Base-by-base conservation (phyloP, 2,888 invertebrate genomes). In the Polyommatus iphigenia region DNA sequence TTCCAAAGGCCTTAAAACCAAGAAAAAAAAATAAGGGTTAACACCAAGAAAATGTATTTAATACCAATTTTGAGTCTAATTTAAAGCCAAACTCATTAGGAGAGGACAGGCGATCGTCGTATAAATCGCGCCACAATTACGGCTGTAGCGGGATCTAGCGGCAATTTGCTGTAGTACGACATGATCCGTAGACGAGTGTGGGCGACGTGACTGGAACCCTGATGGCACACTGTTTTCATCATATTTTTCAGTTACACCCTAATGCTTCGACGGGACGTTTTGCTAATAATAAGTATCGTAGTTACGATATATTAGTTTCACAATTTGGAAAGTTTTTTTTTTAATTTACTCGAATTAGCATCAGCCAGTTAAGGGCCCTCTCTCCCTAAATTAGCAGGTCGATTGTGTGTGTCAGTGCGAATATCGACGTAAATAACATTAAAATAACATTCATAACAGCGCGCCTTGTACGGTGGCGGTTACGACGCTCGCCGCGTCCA, bases 51-150 rank as follows among this genome's bases (percentile, higher is more conserved):
- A 18, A 4, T 18, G 18, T 54, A 54, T 18, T 54, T 18, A 50
- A 15, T 0, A 18, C 15, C 54, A 54, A 0, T 54, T 54, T 54
- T 54, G 54, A 46, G 46, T 57, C 29, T 59, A 80, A 80, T 80
- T 76, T 78, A 36, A 77, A 59, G 75, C 79, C 80, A 81, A 82
- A 82, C 78, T 81, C 81, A 81, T 80, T 81, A 81, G 76, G 72
- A 76, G 78, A 83, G 80, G 81, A 84, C 83, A 85, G 85, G 90
- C 90, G 90, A 88, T 88, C 90, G 87, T 84, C 87, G 89, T 90
- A 92, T 92, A 93, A 93, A 93, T 91, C 89, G 91, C 85, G 90
- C 87, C 87, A 86, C 91, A 92, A 92, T 92, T 92, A 93, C 88
- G 85, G 85, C 78, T 85, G 85, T 84, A 83, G 85, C 85, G 89